Evolutionary conservation across 2,888 invertebrate species (phyloP).

Genomic region (Cordylochernes scorpioides): DNA sequence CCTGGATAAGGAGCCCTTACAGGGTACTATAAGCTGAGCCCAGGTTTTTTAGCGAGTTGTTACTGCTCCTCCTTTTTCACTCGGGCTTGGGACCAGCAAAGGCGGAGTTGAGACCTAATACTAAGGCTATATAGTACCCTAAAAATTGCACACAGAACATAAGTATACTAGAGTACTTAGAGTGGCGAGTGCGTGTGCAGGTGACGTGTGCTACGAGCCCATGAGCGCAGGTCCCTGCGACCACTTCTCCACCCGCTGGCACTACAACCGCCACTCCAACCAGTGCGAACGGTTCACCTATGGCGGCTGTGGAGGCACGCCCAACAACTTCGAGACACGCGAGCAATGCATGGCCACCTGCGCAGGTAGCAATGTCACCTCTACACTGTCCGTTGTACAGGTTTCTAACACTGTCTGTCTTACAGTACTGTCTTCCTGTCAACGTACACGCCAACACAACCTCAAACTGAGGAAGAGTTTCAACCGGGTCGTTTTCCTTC

Average conservation of each 20-base stretch:
- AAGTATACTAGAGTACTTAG: no score
- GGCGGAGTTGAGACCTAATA: no score
- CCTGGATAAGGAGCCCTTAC: no score
- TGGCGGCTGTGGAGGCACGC: slow-evolving; percentile 22
- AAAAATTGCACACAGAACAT: no score
- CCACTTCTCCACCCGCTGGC: slow-evolving; percentile 18
- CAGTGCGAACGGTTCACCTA: slow-evolving; percentile 21
- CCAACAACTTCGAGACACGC: slow-evolving; percentile 18
- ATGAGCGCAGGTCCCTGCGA: slow-evolving; percentile 15
- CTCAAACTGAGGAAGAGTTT: slow-evolving; percentile 39
- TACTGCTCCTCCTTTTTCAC: no score
- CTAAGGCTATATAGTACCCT: no score
- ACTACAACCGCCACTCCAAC: slow-evolving; percentile 18
- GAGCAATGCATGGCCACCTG: slow-evolving; percentile 1
- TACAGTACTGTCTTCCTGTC: slow-evolving; percentile 46
- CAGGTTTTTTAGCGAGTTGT: no score
- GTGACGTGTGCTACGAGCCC: slow-evolving; percentile 12
- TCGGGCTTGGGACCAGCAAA: no score
- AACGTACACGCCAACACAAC: slow-evolving; percentile 48
- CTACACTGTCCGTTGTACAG: no score
- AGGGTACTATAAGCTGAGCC: no score
- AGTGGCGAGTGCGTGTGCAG: no score
- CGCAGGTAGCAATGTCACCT: no score
- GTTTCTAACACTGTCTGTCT: slow-evolving; percentile 3
- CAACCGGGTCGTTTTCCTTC: slow-evolving; percentile 45